Conservation (phyloP, 1,140 invertebrate species). For the Riptortus pedestris region DNA sequence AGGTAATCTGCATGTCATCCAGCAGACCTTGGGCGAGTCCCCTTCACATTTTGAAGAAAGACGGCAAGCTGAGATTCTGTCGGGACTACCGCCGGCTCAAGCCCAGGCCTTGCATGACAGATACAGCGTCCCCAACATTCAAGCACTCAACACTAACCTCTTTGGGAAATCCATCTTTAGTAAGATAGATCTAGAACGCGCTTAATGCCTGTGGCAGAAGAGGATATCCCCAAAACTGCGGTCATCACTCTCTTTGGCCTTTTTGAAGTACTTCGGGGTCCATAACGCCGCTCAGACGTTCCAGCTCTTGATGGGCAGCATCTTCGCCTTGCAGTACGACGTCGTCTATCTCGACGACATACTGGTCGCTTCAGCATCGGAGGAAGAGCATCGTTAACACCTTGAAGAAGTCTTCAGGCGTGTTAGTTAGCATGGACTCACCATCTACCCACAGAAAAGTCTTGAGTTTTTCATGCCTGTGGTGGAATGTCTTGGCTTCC, state of each 20-base stretch:
- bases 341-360: slow-evolving; percentile 34
- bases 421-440: slow-evolving; percentile 16
- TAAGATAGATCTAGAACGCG: no score
- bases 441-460: slow-evolving; percentile 29
- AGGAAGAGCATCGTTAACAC: slow-evolving; percentile 29
- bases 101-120: slow-evolving; percentile 36
- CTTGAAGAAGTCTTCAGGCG: slow-evolving; percentile 30
- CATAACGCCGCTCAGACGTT: no score
- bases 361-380: slow-evolving; percentile 27
- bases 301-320: slow-evolving; percentile 24
- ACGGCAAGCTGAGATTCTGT: slow-evolving; percentile 33
- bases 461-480: no score
- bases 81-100: slow-evolving; percentile 38
- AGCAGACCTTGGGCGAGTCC: slow-evolving; percentile 38
- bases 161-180: no score
- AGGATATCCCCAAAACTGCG: no score
- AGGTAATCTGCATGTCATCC: slow-evolving; percentile 32
- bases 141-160: no score
- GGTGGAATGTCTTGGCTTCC: no score
- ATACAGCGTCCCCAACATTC: no score
- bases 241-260: no score
- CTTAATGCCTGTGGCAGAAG: no score
- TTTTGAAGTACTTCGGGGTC: slow-evolving; percentile 25
- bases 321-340: slow-evolving; percentile 6
- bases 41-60: slow-evolving; percentile 38